Base-by-base conservation (phyloP, 2,888 invertebrate species). In the Sminthurinus aureus region DNA sequence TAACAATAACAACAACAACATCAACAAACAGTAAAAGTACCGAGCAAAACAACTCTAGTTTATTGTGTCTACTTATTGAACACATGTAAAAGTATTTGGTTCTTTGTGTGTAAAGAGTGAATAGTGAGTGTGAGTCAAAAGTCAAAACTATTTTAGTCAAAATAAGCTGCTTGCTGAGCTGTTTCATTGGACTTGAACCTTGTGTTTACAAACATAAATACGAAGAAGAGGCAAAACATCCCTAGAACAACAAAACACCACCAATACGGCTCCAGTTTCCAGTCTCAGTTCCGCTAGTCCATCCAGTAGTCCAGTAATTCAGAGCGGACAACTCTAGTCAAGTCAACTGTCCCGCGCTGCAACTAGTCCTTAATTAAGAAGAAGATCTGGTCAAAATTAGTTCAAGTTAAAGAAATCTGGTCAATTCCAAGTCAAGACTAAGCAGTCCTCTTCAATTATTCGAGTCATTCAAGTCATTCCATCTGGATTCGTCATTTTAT, bases 341-440 rank as follows among this genome's bases (percentile, higher is more conserved):
- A 58, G 58, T 58, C 58, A 58, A 11, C 58, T 58, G 58, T 58
- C 15, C 18, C 58, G 58, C 9, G 52, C 58, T 13, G 2, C 58
- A 15, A 6, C 58, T 58, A 58, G 58, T 58, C 58, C 58, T 58
- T 58, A 58, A 58, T 15, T 18, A 58, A 18, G 0, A 58, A 58
- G 18, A 58, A 58, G 58, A 64, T 64, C n/a, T 64, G 64, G n/a
- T 18, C 64, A 64, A 69, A 20, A 69, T 11, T 22, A 69, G 73
- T 75, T 22, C 38, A 75, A 75, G 75, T 51, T 51, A 11, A 67
- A 50, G 13, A 18, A 1, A 12, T 50, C 51, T 51, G 11, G 75
- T 75, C 75, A 75, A 75, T 12, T 26, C 38, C 11, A 73, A 73
- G 73, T 73, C 73, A 73, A 73, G 24, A n/a, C 11, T 8, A 73